Base-by-base conservation (phyloP, 2,113 vertebrate genomes). In the Pagrus major region DNA sequence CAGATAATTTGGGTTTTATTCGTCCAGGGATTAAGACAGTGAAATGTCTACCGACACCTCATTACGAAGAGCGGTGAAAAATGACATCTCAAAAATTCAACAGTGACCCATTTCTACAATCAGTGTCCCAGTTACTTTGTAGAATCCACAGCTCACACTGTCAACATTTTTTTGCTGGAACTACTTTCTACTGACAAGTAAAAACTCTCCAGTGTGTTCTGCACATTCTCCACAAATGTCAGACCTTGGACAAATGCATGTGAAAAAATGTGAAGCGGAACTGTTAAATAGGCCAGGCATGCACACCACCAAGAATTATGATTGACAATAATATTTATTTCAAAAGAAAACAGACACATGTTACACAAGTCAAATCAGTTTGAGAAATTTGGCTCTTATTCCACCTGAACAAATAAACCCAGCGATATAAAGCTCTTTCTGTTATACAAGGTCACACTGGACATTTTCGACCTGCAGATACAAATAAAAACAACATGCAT, bases 401-500 rank as follows among this genome's bases (percentile, higher is more conserved):
- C 63, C 59, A 73, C 2, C 25, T 20, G 16, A 77, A 79, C 49
- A 78, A 80, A 79, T 37, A 37, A 76, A 73, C 5, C 0, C 49
- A 69, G 20, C 27, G 46, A 81, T 15, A 71, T 56, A 79, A 79
- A 61, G 49, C 83, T 67, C 21, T 71, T 51, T 64, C 33, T 78
- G 66, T 46, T 33, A 71, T n/a, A 80, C 27, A 9, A 54, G 56
- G 25, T 55, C 60, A 78, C 16, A 77, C 12, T 0, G 11, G 21
- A 71, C 60, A 55, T 42, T 69, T 61, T 9, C n/a, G 37, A 66
- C 27, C 10, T 18, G 47, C 4, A 61, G 27, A 74, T n/a, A 76
- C 60, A 84, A 69, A 82, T 52, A 79, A 85, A 85, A 79, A 86
- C 60, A 84, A 73, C 65, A 64, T 66, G 70, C 78, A 66, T 65